Percentiles rank a stretch among this genome's conserved stretches.
Conservation (phyloP, 2,888 invertebrate genomes). For the Eudemis profundana region DNA sequence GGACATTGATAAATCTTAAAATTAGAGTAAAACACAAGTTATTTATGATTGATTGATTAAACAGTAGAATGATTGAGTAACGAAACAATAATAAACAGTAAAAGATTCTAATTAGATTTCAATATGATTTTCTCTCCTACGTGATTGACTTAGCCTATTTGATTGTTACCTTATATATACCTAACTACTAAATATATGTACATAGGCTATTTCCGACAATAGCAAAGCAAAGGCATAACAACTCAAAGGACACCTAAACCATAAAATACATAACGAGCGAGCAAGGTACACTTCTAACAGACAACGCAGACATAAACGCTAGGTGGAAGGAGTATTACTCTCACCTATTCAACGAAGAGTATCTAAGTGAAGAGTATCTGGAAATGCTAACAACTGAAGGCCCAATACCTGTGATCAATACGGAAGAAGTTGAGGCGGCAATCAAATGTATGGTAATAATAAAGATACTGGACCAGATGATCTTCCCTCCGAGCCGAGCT, state of each 20-base stretch:
- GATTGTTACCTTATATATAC: too few species aligned
- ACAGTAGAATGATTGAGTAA: too few species aligned
- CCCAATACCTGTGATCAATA: not conserved
- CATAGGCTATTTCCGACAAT: too few species aligned
- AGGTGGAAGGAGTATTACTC: not conserved
- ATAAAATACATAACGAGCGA: not conserved
- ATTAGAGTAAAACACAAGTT: too few species aligned
- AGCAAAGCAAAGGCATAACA: not conserved
- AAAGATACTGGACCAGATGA: not conserved
- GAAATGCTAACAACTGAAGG: not conserved
- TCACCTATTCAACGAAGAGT: constrained; percentile 1
- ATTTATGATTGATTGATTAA: too few species aligned
- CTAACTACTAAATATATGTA: too few species aligned
- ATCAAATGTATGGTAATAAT: not conserved
- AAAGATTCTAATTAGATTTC: too few species aligned
- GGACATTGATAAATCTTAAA: too few species aligned
- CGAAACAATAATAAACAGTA: too few species aligned
- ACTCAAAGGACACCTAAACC: not conserved
- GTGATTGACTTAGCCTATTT: too few species aligned
- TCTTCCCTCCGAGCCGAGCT: too few species aligned
- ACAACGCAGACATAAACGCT: not conserved
- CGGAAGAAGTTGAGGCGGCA: not conserved
- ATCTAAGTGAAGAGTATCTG: not conserved
- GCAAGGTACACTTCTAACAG: not conserved
- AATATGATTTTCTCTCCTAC: too few species aligned